Conservation (phyloP, 2,797 vertebrate genomes). For the Benthosema pterotum region DNA sequence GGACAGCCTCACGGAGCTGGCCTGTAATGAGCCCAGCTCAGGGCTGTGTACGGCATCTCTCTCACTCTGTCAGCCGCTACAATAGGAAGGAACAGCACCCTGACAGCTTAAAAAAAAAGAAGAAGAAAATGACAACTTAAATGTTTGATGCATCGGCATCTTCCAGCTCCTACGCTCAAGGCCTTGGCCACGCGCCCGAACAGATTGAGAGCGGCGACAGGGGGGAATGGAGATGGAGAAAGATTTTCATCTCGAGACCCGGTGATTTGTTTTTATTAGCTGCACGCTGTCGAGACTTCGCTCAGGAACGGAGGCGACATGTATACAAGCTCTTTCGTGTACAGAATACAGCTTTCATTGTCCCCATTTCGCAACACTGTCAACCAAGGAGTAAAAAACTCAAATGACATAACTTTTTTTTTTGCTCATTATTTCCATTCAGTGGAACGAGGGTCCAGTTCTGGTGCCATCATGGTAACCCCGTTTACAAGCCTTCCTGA, state of each 20-base stretch:
- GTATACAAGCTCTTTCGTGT: background rate
- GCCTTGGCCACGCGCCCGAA: background rate
- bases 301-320: background rate
- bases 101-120: slow-evolving; percentile 11
- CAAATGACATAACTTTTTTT: background rate
- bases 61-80: slow-evolving; percentile 37
- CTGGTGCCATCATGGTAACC: no score
- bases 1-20: slow-evolving; percentile 20
- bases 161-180: slow-evolving; percentile 3
- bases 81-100: slow-evolving; percentile 18
- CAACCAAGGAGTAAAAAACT: background rate
- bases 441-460: background rate
- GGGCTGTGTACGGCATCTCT: slow-evolving; percentile 49
- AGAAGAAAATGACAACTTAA: slow-evolving; percentile 21
- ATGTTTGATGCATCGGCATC: slow-evolving; percentile 31
- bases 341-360: background rate
- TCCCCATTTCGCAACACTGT: background rate
- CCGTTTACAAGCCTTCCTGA: background rate
- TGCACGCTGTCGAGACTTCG: background rate
- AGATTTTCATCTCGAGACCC: background rate
- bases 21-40: slow-evolving; percentile 60
- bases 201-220: background rate
- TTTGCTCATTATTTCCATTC: background rate
- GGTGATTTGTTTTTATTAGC: background rate
- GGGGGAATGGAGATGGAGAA: background rate